These are phyloP conservation scores for Euzetes globulus DNA, from an alignment of 2,888 invertebrate species.

Conservation along the genomic window DNA sequence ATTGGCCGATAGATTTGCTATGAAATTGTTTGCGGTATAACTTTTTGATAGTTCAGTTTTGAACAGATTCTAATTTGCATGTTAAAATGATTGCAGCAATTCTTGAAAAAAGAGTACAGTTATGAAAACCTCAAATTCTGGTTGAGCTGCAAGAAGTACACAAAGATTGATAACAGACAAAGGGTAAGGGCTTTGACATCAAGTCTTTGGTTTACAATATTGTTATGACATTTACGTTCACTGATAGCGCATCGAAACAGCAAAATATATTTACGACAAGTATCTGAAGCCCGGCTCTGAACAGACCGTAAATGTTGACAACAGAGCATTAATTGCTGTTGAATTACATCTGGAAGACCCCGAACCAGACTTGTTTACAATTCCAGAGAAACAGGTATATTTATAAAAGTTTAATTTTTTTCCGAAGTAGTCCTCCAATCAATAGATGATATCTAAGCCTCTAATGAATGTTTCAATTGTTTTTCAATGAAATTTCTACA, in stretches of 20 bases:
- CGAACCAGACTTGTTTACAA: not conserved
- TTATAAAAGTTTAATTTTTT: not conserved
- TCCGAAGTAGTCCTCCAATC: too few relatives aligned
- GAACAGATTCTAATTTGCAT: not conserved
- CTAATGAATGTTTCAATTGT: too few relatives aligned
- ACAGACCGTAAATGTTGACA: slow-evolving; percentile 10
- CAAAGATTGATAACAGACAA: not conserved
- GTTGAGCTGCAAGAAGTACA: not conserved
- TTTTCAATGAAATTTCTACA: not conserved
- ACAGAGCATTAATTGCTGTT: not conserved
- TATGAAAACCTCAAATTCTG: slow-evolving; percentile 17
- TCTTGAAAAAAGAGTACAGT: slow-evolving; percentile 24
- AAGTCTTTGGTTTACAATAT: not conserved
- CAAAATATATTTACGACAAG: not conserved
- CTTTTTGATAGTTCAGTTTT: not conserved
- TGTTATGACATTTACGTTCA: not conserved
- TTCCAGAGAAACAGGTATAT: slow-evolving; percentile 10
- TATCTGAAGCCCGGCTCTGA: not conserved
- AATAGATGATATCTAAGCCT: too few relatives aligned
- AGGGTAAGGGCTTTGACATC: not conserved
- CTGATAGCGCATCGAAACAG: not conserved
- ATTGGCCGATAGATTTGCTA: not conserved
- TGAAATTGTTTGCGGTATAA: slow-evolving; percentile 13
- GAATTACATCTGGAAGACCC: not conserved
- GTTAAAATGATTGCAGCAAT: not conserved